Base-by-base conservation (phyloP, 1,140 invertebrate species). In the Drosophila ogumai region DNA sequence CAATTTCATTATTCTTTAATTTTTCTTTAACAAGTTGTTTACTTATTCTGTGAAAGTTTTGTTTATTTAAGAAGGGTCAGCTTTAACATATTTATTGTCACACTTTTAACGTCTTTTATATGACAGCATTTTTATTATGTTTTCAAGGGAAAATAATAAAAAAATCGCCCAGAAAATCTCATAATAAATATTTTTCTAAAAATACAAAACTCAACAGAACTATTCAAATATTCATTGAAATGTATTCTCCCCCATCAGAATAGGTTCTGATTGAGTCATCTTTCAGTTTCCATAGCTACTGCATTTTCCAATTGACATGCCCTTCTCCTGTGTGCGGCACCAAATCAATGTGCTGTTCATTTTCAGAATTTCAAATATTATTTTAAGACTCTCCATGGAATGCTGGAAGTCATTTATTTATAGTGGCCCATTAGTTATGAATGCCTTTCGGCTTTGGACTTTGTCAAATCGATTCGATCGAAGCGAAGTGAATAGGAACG, bases 391-490 rank as follows among this genome's bases (percentile, higher is more conserved):
- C n/a, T 36, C 32, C 44, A 22, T 50, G 43, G n/a, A 38, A 71
- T 75, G 69, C 47, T 50, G 60, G 75, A 61, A 80, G 56, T 60
- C 65, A 79, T 59, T 69, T 81, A 55, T 82, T 72, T 69, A 55
- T 77, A 72, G 68, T 55, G 54, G 28, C 50, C 75, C 61, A 59
- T 36, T 40, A 55, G 40, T 55, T 67, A 55, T 68, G 63, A 55
- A 63, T 40, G 61, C 50, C 5, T 40, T 59, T 41, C 32, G 47
- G 54, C 65, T 58, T 44, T 66, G 44, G 64, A 75, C 73, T 75
- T 86, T 86, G 75, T 86, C 69, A 79, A 71, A 72, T 81, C 58
- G 66, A 64, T 73, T 73, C 49, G 34, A 46, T 77, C 72, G 36
- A 50, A 31, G 7, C 47, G 44, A 38, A 44, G 41, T 46, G 68